Conservation (phyloP, 2,888 invertebrate genomes). For the Drosophila merina region DNA sequence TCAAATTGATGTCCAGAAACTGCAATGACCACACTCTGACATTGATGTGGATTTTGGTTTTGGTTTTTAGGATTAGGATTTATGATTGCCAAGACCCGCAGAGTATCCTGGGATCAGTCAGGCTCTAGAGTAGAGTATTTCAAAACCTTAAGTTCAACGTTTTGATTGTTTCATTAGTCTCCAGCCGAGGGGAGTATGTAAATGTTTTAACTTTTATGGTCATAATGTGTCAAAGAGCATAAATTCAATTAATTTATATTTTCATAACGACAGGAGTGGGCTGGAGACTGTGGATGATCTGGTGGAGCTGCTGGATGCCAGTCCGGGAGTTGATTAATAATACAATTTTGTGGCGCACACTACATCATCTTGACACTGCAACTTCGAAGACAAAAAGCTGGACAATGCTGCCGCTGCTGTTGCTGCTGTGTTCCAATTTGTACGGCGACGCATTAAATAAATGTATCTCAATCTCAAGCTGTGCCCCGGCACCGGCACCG, state of each 20-base stretch:
- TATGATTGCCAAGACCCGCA: not conserved
- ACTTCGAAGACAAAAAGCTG: constrained; percentile 13
- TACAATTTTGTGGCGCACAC: constrained; percentile 60
- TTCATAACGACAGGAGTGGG: constrained; percentile 66
- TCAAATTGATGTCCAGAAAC: constrained; percentile 66
- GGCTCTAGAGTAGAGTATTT: not conserved
- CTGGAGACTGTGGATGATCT: constrained; percentile 13
- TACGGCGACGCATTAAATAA: constrained; percentile 74
- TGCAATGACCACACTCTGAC: constrained; percentile 19
- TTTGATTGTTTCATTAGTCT: constrained; percentile 72
- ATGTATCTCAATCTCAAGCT: constrained; percentile 77
- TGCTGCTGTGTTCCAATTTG: constrained; percentile 65
- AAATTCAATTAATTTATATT: constrained; percentile 81
- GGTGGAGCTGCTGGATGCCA: constrained; percentile 2
- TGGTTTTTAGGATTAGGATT: not conserved
- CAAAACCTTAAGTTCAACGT: constrained; percentile 17
- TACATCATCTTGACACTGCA: constrained; percentile 73
- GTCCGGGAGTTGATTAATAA: constrained; percentile 60
- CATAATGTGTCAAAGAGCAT: constrained; percentile 80
- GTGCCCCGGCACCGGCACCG: constrained; percentile 54
- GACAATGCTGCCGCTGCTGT: constrained; percentile 44
- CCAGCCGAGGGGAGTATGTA: constrained; percentile 49
- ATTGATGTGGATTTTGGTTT: constrained; percentile 5
- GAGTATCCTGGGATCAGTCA: not conserved
- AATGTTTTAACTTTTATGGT: constrained; percentile 67